Evolutionary conservation across 30 jellyfish, hydroid and myxozoan genomes (phyloP), one percentile per base, ranked within the genome.

Genomic region (Cassiopea xamachana): DNA sequence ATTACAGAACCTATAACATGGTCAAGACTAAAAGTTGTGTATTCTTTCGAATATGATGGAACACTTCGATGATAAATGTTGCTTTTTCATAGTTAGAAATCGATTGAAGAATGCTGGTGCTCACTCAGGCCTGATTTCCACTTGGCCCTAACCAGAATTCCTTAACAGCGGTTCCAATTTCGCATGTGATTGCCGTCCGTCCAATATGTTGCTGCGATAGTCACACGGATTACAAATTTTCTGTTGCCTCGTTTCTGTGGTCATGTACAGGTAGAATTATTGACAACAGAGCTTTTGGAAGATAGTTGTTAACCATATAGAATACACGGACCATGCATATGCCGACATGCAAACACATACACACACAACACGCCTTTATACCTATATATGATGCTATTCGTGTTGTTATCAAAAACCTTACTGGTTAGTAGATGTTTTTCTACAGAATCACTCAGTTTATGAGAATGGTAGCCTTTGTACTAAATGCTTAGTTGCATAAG

Each of bases 41-140:
- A 96, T 85, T 96, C 99, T 43, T 96, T 96, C 84, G 99, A 96
- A 80, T 96, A 96, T 64, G 96, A 92, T 70, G 92, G 96, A 27
- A 78, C 80, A 10, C 9, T 69, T 7, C 71, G 90, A 76, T 51
- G 64, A 55, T 45, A 13, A 61, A 68, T 62, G 12, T 16, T 68
- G 69, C n/a, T 17, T 14, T 60, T 55, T 16, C 6, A 10, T 51
- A n/a, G 10, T 75, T 43, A 14, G 14, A 14, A 62, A 62, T 14
- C 43, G 74, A 62, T 4, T 8, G 43, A 13, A 4, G 74, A n/a
- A 45, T 45, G 48, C 10, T 7, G 10, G 46, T 16, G 27, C 7
- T 16, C 48, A 16, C 49, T 16, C 17, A n/a, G 79, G 79, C 7
- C 1, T 69, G 46, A n/a, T 69, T 45, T n/a, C 79, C 7, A n/a